phyloP scores from a whole-genome alignment of 2,113 vertebrate species.

The Calyptomena viridis region DNA sequence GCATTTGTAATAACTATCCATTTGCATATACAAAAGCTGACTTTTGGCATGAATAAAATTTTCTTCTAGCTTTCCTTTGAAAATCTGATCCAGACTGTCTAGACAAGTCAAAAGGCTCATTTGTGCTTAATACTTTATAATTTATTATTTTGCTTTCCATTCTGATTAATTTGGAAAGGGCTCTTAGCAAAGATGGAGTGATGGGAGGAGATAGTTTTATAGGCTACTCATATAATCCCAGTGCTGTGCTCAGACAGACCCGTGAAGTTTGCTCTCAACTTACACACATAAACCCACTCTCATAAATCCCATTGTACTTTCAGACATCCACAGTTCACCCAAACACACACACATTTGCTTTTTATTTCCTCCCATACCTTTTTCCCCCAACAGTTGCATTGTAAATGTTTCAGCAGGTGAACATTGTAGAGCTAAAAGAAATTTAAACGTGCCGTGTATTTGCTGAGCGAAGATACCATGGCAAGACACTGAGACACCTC shows the following conservation, averaged over 20 bases:
- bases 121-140: background rate
- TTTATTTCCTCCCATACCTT: background rate
- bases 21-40: conserved; percentile 15
- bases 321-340: conserved; percentile 12
- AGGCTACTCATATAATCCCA: background rate
- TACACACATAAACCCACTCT: background rate
- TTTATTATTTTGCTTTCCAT: conserved; percentile 25
- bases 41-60: background rate
- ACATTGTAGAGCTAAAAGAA: background rate
- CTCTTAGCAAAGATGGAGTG: background rate
- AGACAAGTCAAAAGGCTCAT: conserved; percentile 51
- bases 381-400: background rate
- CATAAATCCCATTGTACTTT: background rate
- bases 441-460: background rate
- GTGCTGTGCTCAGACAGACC: background rate
- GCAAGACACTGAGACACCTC: conserved; percentile 25
- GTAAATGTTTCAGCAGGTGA: conserved; percentile 49
- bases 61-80: background rate
- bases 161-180: background rate
- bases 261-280: background rate
- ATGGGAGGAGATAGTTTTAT: background rate
- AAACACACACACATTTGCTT: background rate
- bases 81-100: conserved; percentile 54
- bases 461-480: background rate
- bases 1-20: background rate